phyloP scores from a whole-genome alignment of 2,888 invertebrate species.

The Deilephila porcellus region DNA sequence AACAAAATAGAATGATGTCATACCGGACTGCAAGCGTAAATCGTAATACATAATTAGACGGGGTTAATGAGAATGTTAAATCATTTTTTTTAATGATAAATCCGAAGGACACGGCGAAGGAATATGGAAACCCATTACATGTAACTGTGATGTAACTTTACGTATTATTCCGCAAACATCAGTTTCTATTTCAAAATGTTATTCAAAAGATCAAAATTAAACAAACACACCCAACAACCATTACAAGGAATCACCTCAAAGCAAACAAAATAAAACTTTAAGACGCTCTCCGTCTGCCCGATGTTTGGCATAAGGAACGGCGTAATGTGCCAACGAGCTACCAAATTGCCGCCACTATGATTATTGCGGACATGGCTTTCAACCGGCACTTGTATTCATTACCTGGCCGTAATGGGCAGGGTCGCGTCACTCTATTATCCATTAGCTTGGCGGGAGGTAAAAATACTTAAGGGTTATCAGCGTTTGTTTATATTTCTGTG shows the following conservation, averaged over 20 bases:
- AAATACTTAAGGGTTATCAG: conserved; percentile 2
- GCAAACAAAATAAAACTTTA: conserved; percentile 22
- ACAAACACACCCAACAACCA: background rate
- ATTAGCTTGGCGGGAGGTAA: conserved; percentile 2
- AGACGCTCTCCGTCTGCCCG: background rate
- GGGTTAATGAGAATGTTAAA: no score
- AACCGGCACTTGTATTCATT: conserved; percentile 15
- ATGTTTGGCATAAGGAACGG: conserved; percentile 19
- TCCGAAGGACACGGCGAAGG: no score
- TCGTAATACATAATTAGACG: no score
- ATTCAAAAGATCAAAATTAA: background rate
- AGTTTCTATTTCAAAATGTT: background rate
- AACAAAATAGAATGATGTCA: no score
- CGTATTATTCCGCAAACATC: no score
- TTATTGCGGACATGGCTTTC: conserved; percentile 22
- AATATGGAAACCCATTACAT: no score
- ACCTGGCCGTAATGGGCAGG: conserved; percentile 6
- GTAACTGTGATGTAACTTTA: no score
- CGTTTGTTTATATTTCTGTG: background rate
- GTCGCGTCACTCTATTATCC: conserved; percentile 5
- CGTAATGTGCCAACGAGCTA: conserved; percentile 24
- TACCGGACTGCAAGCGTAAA: no score
- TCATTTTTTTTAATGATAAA: no score
- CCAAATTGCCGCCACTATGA: conserved; percentile 21
- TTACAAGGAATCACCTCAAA: background rate